phyloP scores from a whole-genome alignment of 1,140 invertebrate species.

The Hycleus phaleratus region DNA sequence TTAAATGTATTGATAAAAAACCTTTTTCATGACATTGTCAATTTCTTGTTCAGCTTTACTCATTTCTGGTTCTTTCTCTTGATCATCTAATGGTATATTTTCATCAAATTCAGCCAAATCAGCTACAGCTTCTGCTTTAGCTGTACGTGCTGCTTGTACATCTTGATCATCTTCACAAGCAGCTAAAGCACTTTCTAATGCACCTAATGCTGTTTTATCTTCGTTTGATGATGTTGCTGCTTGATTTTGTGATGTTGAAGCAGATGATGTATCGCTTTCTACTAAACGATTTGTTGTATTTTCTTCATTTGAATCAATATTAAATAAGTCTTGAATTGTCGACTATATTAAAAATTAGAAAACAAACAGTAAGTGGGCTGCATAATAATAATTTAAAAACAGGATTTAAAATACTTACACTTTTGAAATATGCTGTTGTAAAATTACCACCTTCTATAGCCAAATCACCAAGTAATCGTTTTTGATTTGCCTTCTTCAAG shows the following conservation, averaged over 20 bases:
- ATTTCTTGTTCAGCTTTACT: slow-evolving; percentile 80
- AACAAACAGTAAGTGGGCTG: slow-evolving; percentile 11
- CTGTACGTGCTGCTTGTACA: slow-evolving; percentile 81
- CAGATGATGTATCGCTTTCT: slow-evolving; percentile 42
- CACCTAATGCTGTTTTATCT: slow-evolving; percentile 57
- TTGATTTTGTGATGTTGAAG: not conserved
- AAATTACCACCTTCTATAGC: slow-evolving; percentile 99
- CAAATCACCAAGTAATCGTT: slow-evolving; percentile 89
- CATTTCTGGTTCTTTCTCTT: slow-evolving; percentile 51
- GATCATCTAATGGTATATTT: slow-evolving; percentile 81
- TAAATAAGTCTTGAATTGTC: slow-evolving; percentile 89
- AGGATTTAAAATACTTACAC: slow-evolving; percentile 50
- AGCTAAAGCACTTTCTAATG: slow-evolving; percentile 75
- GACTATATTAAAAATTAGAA: slow-evolving; percentile 48
- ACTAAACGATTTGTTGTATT: slow-evolving; percentile 49
- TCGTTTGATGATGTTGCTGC: slow-evolving; percentile 27
- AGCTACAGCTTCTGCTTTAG: slow-evolving; percentile 86
- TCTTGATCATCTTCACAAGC: slow-evolving; percentile 93
- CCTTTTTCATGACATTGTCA: slow-evolving; percentile 74
- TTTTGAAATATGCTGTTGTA: slow-evolving; percentile 95
- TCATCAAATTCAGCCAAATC: slow-evolving; percentile 96
- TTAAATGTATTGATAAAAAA: slow-evolving; percentile 32
- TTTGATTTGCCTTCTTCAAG: slow-evolving; percentile 97
- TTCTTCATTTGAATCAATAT: slow-evolving; percentile 62
- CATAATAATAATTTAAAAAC: not conserved